phyloP scores from a whole-genome alignment of 2,797 vertebrate genomes.

The Tapirus indicus region DNA sequence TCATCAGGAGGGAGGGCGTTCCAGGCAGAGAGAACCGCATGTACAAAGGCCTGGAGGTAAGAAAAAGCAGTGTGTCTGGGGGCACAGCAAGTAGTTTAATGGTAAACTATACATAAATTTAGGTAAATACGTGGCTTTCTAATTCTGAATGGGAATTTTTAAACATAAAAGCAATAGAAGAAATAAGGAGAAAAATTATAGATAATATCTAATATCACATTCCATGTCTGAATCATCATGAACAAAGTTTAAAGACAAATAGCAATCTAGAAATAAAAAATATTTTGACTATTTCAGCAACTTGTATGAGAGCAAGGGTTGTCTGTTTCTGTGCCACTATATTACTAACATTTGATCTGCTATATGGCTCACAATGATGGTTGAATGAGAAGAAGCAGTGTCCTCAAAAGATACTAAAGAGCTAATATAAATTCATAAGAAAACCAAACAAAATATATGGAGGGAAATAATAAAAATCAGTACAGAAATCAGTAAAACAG shows the following conservation, averaged over 20 bases:
- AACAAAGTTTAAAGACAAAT: constrained; percentile 42
- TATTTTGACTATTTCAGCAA: neutral
- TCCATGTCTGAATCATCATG: neutral
- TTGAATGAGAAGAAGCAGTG: neutral
- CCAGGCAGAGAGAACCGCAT: neutral
- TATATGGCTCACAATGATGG: neutral
- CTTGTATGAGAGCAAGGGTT: neutral
- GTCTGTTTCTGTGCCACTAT: neutral
- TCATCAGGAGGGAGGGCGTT: neutral
- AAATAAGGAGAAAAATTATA: constrained; percentile 12
- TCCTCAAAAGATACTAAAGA: neutral
- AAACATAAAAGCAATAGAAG: constrained; percentile 2
- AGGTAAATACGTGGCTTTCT: constrained; percentile 1
- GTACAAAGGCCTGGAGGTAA: neutral
- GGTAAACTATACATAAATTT: neutral
- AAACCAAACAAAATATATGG: neutral
- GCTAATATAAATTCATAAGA: neutral
- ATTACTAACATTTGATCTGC: neutral
- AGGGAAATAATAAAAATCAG: constrained; percentile 32
- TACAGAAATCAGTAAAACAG: neutral
- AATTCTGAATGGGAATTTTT: neutral
- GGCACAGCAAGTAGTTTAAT: neutral
- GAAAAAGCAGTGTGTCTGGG: neutral
- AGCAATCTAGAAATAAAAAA: constrained; percentile 34
- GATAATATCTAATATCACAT: neutral